A percentile compares a stretch with the other conserved stretches of the same genome.
phyloP scores from a whole-genome alignment of 2,888 invertebrate genomes.

The Hemithea aestivaria region DNA sequence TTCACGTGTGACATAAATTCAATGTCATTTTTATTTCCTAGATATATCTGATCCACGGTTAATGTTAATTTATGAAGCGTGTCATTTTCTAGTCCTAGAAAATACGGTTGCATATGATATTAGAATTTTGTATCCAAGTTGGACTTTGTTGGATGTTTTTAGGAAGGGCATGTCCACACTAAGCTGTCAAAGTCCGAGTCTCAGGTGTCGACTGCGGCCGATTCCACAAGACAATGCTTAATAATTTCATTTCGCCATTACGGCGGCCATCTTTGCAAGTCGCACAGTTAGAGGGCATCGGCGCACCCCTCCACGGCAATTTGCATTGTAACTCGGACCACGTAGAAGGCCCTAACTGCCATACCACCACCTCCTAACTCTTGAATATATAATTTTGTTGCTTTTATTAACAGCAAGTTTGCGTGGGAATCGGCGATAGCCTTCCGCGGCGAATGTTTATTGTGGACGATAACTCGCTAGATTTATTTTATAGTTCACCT shows the following conservation, averaged over 20 bases:
- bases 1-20: too few species aligned
- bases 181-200: constrained; percentile 53
- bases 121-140: too few species aligned
- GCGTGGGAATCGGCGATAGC: constrained; percentile 78
- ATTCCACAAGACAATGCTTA: constrained; percentile 79
- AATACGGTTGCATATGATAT: too few species aligned
- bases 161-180: constrained; percentile 53
- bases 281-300: constrained; percentile 77
- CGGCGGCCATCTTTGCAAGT: constrained; percentile 76
- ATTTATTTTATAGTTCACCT: constrained; percentile 73
- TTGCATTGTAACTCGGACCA: constrained; percentile 79
- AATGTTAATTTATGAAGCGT: too few species aligned
- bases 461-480: constrained; percentile 75
- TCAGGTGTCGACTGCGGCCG: constrained; percentile 79
- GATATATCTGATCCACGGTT: too few species aligned
- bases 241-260: constrained; percentile 79
- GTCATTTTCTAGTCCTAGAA: too few species aligned
- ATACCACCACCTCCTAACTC: constrained; percentile 76
- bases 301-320: constrained; percentile 75
- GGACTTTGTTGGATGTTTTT: not conserved
- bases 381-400: constrained; percentile 80
- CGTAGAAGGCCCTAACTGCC: constrained; percentile 74
- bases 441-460: constrained; percentile 74
- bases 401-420: constrained; percentile 77
- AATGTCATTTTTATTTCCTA: too few species aligned